phyloP scores from a whole-genome alignment of 2,888 invertebrate genomes.

The Scrobipalpa atriplicella region DNA sequence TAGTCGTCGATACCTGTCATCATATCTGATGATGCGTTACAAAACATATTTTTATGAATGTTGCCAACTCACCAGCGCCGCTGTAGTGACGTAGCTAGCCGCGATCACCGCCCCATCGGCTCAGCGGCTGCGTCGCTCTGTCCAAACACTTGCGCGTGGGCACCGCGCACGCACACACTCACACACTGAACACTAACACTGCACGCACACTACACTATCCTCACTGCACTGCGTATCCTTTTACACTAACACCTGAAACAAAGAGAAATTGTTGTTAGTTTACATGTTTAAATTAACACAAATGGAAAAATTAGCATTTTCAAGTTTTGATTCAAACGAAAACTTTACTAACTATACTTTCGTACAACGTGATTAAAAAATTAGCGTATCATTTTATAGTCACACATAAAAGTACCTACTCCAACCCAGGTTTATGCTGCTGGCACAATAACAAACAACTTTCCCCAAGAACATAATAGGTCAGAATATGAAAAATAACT shows the following conservation, averaged over 20 bases:
- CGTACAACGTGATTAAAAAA: too few relatives aligned
- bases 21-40: too few relatives aligned
- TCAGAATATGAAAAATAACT: not conserved
- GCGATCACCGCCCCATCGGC: slow-evolving; percentile 82
- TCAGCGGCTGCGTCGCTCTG: slow-evolving; percentile 55
- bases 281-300: too few relatives aligned
- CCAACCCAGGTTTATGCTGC: too few relatives aligned
- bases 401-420: too few relatives aligned
- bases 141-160: slow-evolving; percentile 40
- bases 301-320: too few relatives aligned
- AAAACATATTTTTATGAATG: not conserved
- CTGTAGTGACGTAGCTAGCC: slow-evolving; percentile 73
- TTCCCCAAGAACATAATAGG: too few relatives aligned
- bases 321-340: too few relatives aligned
- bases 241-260: slow-evolving; percentile 40
- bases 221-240: slow-evolving; percentile 36
- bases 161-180: slow-evolving; percentile 60
- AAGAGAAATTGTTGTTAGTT: slow-evolving; percentile 28
- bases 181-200: slow-evolving; percentile 36
- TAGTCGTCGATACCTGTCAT: too few relatives aligned
- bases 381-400: too few relatives aligned
- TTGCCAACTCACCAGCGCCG: slow-evolving; percentile 75
- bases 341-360: too few relatives aligned
- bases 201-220: slow-evolving; percentile 44
- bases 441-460: too few relatives aligned